Conservation (phyloP, 2,797 vertebrate genomes). For the Alca torda region DNA sequence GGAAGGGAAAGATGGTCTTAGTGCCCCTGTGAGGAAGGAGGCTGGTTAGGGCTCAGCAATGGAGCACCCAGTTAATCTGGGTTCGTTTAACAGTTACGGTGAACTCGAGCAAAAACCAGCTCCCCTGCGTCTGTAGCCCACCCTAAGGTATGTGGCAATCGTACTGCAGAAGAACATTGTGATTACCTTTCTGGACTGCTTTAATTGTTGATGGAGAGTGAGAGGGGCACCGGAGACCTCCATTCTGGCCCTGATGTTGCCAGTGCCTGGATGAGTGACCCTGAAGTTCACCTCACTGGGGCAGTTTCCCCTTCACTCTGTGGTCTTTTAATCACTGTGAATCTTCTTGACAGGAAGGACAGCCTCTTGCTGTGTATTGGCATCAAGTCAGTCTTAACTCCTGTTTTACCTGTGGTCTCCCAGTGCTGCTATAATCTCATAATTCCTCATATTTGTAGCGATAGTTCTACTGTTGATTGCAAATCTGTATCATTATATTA, state of each 20-base stretch:
- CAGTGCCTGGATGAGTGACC: background rate
- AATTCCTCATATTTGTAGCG: background rate
- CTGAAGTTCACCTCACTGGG: background rate
- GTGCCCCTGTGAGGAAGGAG: background rate
- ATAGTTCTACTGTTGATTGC: background rate
- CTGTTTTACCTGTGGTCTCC: background rate
- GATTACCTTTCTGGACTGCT: background rate
- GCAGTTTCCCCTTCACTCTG: background rate
- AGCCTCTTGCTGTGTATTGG: background rate
- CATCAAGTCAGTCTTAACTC: background rate
- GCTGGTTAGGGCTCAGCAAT: background rate
- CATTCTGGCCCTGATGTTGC: background rate
- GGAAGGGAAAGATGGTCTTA: background rate
- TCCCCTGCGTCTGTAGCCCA: background rate
- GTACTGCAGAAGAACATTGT: background rate
- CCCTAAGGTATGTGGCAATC: background rate
- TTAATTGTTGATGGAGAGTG: background rate
- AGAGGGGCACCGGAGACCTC: background rate
- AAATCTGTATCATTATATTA: background rate
- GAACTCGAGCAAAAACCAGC: background rate
- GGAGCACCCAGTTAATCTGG: background rate
- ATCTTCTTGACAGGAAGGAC: background rate
- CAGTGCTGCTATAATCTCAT: background rate
- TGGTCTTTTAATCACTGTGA: background rate
- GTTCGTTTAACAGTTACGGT: background rate